phyloP scores from a whole-genome alignment of 2,113 vertebrate genomes.

The Notothenia rossii region DNA sequence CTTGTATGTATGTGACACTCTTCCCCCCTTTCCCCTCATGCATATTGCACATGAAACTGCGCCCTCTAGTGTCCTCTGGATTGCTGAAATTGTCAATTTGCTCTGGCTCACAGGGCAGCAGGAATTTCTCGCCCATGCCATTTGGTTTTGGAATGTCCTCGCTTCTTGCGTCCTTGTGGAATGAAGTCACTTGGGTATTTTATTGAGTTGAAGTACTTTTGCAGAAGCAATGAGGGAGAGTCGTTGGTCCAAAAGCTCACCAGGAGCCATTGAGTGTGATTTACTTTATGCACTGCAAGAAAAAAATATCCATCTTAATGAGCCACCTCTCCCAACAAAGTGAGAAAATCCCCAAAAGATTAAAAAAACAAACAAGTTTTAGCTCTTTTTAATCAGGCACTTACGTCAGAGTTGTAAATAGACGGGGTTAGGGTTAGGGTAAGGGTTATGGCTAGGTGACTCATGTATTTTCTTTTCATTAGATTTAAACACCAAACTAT shows the following conservation, averaged over 20 bases:
- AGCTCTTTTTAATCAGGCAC: not conserved
- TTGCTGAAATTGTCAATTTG: not conserved
- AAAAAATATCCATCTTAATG: not conserved
- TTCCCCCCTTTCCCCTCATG: slow-evolving; percentile 17
- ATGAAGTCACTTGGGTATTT: slow-evolving; percentile 45
- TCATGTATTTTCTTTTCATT: no score
- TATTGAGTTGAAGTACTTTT: slow-evolving; percentile 16
- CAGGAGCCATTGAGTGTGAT: slow-evolving; percentile 1
- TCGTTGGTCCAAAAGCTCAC: not conserved
- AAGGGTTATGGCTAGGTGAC: no score
- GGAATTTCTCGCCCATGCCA: slow-evolving; percentile 44
- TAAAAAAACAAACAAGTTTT: slow-evolving; percentile 2
- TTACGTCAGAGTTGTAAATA: no score
- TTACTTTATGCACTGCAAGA: slow-evolving; percentile 1
- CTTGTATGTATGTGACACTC: not conserved
- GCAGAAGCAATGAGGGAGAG: not conserved
- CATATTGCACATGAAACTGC: slow-evolving; percentile 76
- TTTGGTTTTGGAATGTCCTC: slow-evolving; percentile 50
- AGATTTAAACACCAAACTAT: not conserved
- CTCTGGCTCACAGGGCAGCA: slow-evolving; percentile 38
- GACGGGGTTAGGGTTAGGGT: no score
- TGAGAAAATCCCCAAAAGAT: not conserved
- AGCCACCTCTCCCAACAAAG: slow-evolving; percentile 10
- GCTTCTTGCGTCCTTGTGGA: slow-evolving; percentile 32
- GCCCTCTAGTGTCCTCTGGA: slow-evolving; percentile 80